phyloP scores from a whole-genome alignment of 2,113 vertebrate genomes.

The Scomber colias region DNA sequence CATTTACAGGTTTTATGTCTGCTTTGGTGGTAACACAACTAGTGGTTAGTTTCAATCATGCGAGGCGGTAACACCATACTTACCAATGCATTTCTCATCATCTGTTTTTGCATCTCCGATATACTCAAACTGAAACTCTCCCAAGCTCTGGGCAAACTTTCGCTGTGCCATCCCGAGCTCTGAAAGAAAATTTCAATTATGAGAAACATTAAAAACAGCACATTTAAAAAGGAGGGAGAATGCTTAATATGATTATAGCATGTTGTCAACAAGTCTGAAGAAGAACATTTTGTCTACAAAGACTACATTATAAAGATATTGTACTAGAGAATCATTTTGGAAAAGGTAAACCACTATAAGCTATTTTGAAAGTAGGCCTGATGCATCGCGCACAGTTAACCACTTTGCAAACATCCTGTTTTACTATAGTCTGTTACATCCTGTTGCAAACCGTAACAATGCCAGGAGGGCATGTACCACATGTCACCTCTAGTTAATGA shows the following conservation, averaged over 20 bases:
- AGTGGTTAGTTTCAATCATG: conserved; percentile 28
- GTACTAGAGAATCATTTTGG: neutral
- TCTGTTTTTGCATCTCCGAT: conserved; percentile 98
- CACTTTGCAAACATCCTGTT: conserved; percentile 73
- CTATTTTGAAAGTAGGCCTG: conserved; percentile 3
- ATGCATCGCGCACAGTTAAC: conserved; percentile 19
- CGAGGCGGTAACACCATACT: conserved; percentile 54
- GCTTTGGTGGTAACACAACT: conserved; percentile 6
- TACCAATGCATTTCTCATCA: conserved; percentile 96
- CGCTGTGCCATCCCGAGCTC: conserved; percentile 93
- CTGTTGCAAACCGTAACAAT: conserved; percentile 35
- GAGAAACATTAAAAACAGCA: neutral
- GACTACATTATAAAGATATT: neutral
- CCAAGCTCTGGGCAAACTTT: conserved; percentile 95
- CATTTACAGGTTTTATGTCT: conserved; percentile 37
- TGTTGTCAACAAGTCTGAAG: neutral
- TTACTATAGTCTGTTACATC: conserved; percentile 38
- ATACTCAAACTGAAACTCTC: conserved; percentile 97
- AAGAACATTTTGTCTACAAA: neutral
- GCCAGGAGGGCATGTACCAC: neutral
- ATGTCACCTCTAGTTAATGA: neutral
- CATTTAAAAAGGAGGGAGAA: neutral
- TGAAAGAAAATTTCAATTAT: conserved; percentile 70
- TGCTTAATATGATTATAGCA: neutral
- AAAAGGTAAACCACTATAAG: neutral